Conservation (phyloP, 2,113 vertebrate genomes). For the Odontophorus gujanensis region DNA sequence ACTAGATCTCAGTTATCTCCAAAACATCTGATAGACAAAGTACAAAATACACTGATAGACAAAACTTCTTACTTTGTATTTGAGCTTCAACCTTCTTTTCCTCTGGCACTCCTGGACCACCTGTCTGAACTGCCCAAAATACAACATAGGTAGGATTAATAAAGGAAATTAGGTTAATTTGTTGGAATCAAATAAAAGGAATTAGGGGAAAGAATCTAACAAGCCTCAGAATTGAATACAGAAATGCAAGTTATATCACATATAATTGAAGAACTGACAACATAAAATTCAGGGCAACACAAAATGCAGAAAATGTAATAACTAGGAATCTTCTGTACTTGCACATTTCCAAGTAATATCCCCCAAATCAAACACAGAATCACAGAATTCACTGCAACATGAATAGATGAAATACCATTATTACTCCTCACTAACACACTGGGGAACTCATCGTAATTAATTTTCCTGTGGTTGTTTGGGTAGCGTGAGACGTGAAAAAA, state of each 20-base stretch:
- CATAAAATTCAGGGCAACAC: neutral
- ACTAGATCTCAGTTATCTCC: neutral
- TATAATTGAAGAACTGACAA: neutral
- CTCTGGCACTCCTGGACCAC: conserved; percentile 70
- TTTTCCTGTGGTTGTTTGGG: neutral
- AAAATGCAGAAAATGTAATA: neutral
- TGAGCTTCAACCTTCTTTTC: conserved; percentile 78
- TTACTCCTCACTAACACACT: neutral
- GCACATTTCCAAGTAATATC: neutral
- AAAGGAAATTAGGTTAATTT: neutral
- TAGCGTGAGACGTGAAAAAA: neutral
- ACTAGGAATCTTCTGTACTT: neutral
- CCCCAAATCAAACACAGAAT: neutral
- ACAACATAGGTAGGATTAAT: conserved; percentile 32
- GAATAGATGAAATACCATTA: neutral
- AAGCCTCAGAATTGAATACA: neutral
- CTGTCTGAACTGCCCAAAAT: conserved; percentile 80
- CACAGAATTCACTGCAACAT: neutral
- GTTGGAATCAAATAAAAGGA: neutral
- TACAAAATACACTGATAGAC: neutral
- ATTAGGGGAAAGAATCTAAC: neutral
- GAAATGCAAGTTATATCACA: neutral
- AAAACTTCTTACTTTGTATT: conserved; percentile 78
- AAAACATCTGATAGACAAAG: conserved; percentile 12
- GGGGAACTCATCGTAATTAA: neutral